These are phyloP conservation scores for Spizaetus ornatus DNA, from an alignment of 2,113 vertebrate genomes.

Conservation along the genomic window DNA sequence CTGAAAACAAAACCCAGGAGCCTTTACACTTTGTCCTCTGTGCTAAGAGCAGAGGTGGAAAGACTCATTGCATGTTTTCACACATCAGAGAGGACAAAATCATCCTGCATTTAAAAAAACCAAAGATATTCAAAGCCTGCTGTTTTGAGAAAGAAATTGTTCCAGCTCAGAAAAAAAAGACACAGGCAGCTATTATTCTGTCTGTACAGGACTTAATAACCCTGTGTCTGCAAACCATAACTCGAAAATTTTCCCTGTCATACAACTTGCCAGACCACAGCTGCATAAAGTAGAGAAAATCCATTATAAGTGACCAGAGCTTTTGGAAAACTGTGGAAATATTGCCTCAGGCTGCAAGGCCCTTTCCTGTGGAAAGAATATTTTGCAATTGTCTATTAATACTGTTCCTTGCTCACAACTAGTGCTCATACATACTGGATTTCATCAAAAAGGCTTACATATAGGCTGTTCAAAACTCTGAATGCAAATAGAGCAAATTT, in stretches of 20 bases:
- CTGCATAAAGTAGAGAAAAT: conserved; percentile 47
- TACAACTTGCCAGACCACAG: conserved; percentile 54
- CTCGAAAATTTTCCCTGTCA: background rate
- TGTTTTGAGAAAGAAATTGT: background rate
- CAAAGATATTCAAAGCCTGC: background rate
- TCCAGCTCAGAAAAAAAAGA: background rate
- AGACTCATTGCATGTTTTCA: background rate
- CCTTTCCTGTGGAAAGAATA: conserved; percentile 51
- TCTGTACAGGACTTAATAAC: conserved; percentile 25
- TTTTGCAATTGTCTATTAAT: conserved; percentile 30
- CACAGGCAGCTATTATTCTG: conserved; percentile 14
- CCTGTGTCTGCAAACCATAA: conserved; percentile 12
- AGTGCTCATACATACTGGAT: background rate
- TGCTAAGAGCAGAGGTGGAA: background rate
- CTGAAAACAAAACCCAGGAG: background rate
- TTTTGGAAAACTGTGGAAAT: conserved; percentile 55
- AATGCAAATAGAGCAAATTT: background rate
- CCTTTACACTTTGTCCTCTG: background rate
- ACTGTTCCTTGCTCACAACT: background rate
- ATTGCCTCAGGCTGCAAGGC: conserved; percentile 39
- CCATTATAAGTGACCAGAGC: conserved; percentile 46
- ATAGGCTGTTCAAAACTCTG: background rate
- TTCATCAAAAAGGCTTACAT: background rate
- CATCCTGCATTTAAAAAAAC: background rate
- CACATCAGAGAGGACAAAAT: background rate